Evolutionary conservation across 2,113 vertebrate genomes (phyloP).

Genomic region (Pycnonotus jocosus): DNA sequence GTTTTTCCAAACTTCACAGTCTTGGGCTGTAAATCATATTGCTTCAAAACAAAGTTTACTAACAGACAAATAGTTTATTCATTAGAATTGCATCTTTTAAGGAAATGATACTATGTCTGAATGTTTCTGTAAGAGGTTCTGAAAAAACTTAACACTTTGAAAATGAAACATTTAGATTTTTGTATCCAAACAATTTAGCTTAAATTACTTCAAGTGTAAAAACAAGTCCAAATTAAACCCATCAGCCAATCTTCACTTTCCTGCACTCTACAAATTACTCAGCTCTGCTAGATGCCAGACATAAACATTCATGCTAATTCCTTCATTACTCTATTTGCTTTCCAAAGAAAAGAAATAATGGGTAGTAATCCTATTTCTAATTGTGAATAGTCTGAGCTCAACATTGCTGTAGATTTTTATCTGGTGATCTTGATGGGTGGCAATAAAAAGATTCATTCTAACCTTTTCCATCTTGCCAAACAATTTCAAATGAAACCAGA

Average conservation of each 20-base stretch:
- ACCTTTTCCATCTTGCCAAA: constrained; percentile 15
- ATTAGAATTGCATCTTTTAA: neutral
- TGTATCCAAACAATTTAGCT: constrained; percentile 13
- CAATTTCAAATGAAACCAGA: constrained; percentile 27
- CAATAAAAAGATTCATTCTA: neutral
- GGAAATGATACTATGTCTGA: neutral
- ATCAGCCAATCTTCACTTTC: constrained; percentile 21
- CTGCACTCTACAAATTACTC: neutral
- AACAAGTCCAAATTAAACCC: constrained; percentile 32
- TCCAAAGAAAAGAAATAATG: constrained; percentile 9
- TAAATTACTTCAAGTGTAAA: constrained; percentile 35
- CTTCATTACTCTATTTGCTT: constrained; percentile 27
- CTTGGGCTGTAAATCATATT: neutral
- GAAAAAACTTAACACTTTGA: neutral
- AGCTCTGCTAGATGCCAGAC: neutral
- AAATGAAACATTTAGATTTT: constrained; percentile 10
- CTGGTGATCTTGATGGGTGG: neutral
- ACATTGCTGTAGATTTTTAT: neutral
- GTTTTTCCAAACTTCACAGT: neutral
- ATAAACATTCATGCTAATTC: neutral
- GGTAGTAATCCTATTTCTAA: neutral
- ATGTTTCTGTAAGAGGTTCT: neutral
- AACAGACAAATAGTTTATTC: neutral
- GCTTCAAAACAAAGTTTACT: neutral
- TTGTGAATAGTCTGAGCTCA: neutral